Conservation (phyloP, 2,888 invertebrate species). For the Keiferia lycopersicella region DNA sequence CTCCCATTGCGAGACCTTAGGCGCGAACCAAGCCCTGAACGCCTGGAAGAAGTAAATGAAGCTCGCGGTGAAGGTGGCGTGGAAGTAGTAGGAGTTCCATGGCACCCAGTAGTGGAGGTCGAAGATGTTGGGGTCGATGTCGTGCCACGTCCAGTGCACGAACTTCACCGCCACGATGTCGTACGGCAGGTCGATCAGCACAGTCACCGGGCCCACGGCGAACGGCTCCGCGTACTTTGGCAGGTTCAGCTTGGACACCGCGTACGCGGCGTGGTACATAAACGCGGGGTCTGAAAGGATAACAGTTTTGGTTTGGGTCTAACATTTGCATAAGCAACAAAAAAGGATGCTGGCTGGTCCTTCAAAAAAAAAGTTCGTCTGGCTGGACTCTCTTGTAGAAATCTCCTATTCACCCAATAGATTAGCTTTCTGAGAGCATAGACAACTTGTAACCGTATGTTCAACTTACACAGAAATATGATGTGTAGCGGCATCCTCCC, state of each 20-base stretch:
- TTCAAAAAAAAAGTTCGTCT: no score
- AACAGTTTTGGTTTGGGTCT: no score
- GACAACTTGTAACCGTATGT: no score
- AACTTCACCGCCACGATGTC: conserved; percentile 90
- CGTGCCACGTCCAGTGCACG: conserved; percentile 93
- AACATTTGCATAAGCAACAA: no score
- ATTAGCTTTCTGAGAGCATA: no score
- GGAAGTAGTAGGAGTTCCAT: conserved; percentile 92
- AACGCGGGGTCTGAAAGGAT: conserved; percentile 80
- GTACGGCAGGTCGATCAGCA: conserved; percentile 89
- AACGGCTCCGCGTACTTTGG: conserved; percentile 82
- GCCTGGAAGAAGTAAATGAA: conserved; percentile 86
- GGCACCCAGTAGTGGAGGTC: conserved; percentile 92
- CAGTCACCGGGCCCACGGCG: conserved; percentile 85
- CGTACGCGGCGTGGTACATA: conserved; percentile 82
- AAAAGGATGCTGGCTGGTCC: no score
- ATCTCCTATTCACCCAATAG: no score
- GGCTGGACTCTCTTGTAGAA: no score
- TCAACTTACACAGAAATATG: conserved; percentile 86
- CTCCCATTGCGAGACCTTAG: conserved; percentile 80
- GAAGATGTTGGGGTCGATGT: conserved; percentile 85
- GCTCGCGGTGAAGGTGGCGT: conserved; percentile 87
- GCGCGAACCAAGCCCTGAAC: conserved; percentile 77
- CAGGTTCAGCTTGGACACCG: conserved; percentile 78
- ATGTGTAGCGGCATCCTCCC: conserved; percentile 88